phyloP scores from a whole-genome alignment of 1,140 invertebrate species.

The Meloidogyne hapla region DNA sequence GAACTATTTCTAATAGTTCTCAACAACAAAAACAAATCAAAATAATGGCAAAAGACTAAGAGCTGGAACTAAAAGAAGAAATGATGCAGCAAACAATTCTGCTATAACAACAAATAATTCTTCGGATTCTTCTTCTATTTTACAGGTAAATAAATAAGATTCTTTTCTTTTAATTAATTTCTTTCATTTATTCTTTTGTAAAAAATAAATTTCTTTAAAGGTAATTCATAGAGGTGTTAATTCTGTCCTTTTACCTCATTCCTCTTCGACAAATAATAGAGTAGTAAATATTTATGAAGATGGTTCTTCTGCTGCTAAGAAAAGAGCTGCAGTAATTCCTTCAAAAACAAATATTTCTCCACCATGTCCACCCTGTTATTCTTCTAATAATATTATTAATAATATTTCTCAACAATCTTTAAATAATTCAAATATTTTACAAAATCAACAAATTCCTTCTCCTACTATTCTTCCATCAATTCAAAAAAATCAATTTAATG shows the following conservation, averaged over 20 bases:
- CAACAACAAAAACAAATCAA: constrained; percentile 6
- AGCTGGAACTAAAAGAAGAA: background rate
- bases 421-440: background rate
- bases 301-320: constrained; percentile 5
- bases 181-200: background rate
- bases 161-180: no score
- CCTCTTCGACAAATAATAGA: no score
- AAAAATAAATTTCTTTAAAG: no score
- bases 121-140: no score
- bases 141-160: background rate
- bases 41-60: background rate
- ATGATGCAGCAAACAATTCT: no score
- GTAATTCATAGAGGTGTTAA: background rate
- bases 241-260: background rate
- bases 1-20: no score
- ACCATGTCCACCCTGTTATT: no score
- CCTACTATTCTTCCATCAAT: background rate
- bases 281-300: background rate
- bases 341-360: constrained; percentile 6
- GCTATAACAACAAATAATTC: background rate
- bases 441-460: background rate
- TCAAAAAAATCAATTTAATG: background rate
- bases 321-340: background rate
- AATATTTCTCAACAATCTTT: background rate
- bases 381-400: no score